A percentile compares a stretch with the other conserved stretches of the same genome.
phyloP scores from a whole-genome alignment of 2,113 vertebrate genomes.

The Eptesicus fuscus region DNA sequence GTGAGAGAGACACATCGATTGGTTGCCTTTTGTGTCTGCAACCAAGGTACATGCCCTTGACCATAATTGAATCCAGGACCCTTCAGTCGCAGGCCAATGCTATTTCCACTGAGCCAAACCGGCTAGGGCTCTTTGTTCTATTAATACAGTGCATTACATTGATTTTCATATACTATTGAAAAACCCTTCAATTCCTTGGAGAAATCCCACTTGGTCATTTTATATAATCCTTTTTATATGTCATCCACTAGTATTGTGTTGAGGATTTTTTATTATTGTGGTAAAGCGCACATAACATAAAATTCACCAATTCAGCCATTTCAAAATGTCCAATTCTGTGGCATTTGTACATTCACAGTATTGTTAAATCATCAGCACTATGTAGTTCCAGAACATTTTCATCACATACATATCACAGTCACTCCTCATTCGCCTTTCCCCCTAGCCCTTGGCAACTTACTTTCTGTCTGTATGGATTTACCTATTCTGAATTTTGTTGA shows the following conservation, averaged over 20 bases:
- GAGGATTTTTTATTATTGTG: neutral
- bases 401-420: neutral
- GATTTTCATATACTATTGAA: neutral
- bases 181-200: neutral
- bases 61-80: too few species aligned
- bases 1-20: too few species aligned
- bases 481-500: neutral
- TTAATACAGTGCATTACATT: neutral
- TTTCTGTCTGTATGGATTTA: neutral
- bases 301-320: neutral
- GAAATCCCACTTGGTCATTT: neutral
- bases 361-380: neutral
- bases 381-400: slow-evolving; percentile 16
- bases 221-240: neutral
- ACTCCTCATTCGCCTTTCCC: neutral
- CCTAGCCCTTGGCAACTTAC: neutral
- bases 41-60: too few species aligned
- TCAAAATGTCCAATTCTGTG: neutral
- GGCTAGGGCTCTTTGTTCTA: neutral
- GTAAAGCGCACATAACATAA: neutral
- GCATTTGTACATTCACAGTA: neutral
- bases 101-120: too few species aligned
- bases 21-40: too few species aligned
- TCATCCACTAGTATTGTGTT: neutral
- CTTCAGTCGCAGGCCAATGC: too few species aligned